Percentiles rank a stretch among this genome's conserved stretches.
These are phyloP conservation scores for Cranoglanis bouderius DNA, from an alignment of 2,113 vertebrate genomes.

Conservation along the genomic window DNA sequence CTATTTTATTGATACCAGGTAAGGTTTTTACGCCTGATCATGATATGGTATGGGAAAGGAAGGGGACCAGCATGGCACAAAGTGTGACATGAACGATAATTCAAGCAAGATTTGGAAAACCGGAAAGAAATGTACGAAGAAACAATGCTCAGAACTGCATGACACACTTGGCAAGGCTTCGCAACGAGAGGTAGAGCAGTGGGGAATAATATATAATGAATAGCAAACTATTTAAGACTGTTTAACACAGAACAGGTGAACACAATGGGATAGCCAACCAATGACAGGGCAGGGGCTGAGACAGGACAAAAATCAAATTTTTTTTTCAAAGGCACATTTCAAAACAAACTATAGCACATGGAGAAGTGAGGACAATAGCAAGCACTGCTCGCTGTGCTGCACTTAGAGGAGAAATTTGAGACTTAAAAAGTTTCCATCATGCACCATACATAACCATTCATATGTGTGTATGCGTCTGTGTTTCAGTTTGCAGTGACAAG, in stretches of 20 bases:
- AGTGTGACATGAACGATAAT: neutral
- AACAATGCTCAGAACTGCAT: neutral
- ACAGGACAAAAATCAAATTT: neutral
- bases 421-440: neutral
- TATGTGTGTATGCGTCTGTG: neutral
- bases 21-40: neutral
- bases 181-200: neutral
- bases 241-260: neutral
- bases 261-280: neutral
- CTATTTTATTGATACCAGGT: neutral
- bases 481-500: conserved; percentile 93
- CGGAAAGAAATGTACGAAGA: neutral
- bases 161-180: neutral
- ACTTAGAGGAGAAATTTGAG: neutral
- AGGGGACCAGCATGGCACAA: neutral
- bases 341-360: neutral
- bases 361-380: neutral
- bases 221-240: neutral
- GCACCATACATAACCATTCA: too few relatives aligned
- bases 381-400: neutral
- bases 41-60: neutral
- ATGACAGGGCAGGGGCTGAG: neutral
- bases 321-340: neutral
- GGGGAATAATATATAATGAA: neutral
- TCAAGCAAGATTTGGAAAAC: neutral